Conservation (phyloP, 2,888 invertebrate genomes). For the Colletes collaris region DNA sequence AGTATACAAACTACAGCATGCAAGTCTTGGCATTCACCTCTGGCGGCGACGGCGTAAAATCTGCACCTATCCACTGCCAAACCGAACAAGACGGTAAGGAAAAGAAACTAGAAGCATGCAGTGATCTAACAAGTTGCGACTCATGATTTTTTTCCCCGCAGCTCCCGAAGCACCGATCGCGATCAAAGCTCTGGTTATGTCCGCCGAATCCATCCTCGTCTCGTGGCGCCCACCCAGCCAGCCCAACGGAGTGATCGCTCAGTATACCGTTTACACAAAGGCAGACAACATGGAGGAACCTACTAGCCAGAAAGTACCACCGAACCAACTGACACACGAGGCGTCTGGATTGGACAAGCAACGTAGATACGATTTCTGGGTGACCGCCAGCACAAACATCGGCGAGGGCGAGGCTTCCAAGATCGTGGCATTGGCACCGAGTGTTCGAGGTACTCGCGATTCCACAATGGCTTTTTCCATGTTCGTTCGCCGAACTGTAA, state of each 20-base stretch:
- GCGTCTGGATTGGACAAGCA: conserved; percentile 92
- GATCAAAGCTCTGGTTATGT: conserved; percentile 96
- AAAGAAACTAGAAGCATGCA: no score
- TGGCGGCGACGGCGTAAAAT: conserved; percentile 96
- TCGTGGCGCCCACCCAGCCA: conserved; percentile 97
- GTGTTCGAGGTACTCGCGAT: conserved; percentile 87
- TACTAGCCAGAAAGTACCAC: conserved; percentile 90
- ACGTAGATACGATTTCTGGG: conserved; percentile 96
- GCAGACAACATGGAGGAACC: conserved; percentile 88
- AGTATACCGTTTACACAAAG: conserved; percentile 95
- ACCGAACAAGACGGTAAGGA: conserved; percentile 95
- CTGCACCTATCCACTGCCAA: conserved; percentile 94
- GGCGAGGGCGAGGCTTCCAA: conserved; percentile 97
- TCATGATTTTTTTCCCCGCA: conserved; percentile 80
- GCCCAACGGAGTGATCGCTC: conserved; percentile 96
- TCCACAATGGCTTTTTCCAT: no score
- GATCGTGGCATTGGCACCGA: conserved; percentile 93
- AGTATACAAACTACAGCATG: conserved; percentile 98
- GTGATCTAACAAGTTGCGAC: conserved; percentile 54
- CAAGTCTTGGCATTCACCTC: conserved; percentile 97
- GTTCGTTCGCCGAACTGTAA: background rate
- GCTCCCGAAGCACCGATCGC: conserved; percentile 97
- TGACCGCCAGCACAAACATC: conserved; percentile 96
- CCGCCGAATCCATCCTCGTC: conserved; percentile 94
- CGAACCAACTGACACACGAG: conserved; percentile 94